Evolutionary conservation across 2,888 invertebrate genomes (phyloP).

Genomic region (Unio pictorum): DNA sequence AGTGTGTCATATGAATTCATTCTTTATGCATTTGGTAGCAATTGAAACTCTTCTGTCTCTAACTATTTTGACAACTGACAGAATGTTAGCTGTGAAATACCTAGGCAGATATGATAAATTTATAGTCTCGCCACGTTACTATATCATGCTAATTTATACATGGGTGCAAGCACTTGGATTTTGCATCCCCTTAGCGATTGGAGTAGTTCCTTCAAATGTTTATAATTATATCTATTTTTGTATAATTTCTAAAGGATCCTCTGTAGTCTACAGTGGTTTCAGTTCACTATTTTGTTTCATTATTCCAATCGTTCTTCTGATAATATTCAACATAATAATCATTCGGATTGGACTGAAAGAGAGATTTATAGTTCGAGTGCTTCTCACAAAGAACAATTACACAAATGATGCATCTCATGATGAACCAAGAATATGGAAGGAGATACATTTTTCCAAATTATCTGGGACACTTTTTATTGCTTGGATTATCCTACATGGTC

Average conservation of each 20-base stretch:
- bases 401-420: conserved; percentile 29
- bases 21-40: conserved; percentile 49
- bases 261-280: conserved; percentile 47
- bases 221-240: conserved; percentile 53
- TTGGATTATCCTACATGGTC: conserved; percentile 59
- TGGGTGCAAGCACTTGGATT: conserved; percentile 62
- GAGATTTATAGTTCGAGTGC: conserved; percentile 31
- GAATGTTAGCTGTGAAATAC: conserved; percentile 52
- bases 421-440: conserved; percentile 40
- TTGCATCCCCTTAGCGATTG: conserved; percentile 53
- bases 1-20: conserved; percentile 57
- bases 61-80: conserved; percentile 50
- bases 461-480: conserved; percentile 46
- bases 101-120: conserved; percentile 43
- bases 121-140: conserved; percentile 37
- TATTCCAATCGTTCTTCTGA: conserved; percentile 46
- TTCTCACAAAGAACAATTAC: conserved; percentile 45
- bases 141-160: conserved; percentile 44
- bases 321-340: conserved; percentile 50
- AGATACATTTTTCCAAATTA: conserved; percentile 47
- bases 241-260: conserved; percentile 44
- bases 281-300: conserved; percentile 50
- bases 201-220: conserved; percentile 41
- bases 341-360: conserved; percentile 41
- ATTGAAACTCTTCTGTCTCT: conserved; percentile 51